A percentile compares a stretch with the other conserved stretches of the same genome.
Conservation (phyloP, 2,888 invertebrate genomes). For the Lasioglossum morio region DNA sequence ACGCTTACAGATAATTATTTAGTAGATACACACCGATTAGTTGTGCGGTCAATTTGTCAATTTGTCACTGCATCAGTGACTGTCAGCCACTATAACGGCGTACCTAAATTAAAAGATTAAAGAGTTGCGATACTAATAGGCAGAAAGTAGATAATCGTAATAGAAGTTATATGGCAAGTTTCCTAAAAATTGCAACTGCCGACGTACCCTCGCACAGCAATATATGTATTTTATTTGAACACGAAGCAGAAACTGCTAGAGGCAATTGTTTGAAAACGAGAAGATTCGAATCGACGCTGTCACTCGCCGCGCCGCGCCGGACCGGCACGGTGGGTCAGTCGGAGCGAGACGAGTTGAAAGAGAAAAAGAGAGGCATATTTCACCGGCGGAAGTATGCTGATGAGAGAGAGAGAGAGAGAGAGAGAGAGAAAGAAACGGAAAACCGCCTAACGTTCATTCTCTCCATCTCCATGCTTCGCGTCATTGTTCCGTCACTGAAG, state of each 20-base stretch:
- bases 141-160: background rate
- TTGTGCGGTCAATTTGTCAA: background rate
- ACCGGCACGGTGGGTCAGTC: background rate
- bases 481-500: conserved; percentile 60
- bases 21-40: background rate
- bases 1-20: no score
- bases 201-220: background rate
- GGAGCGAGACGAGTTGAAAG: conserved; percentile 14
- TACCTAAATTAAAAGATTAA: background rate
- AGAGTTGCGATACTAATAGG: background rate
- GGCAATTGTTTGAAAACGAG: conserved; percentile 6
- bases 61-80: background rate
- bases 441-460: conserved; percentile 36
- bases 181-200: background rate
- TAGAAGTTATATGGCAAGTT: background rate
- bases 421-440: conserved; percentile 38
- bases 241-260: background rate
- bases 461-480: conserved; percentile 43
- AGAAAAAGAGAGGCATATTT: conserved; percentile 11
- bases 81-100: no score
- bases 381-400: conserved; percentile 53
- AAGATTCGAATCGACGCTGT: conserved; percentile 35
- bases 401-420: conserved; percentile 18
- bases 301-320: conserved; percentile 24
- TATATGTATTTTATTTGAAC: background rate